phyloP scores from a whole-genome alignment of 2,113 vertebrate genomes.

The Typhlomys cinereus region DNA sequence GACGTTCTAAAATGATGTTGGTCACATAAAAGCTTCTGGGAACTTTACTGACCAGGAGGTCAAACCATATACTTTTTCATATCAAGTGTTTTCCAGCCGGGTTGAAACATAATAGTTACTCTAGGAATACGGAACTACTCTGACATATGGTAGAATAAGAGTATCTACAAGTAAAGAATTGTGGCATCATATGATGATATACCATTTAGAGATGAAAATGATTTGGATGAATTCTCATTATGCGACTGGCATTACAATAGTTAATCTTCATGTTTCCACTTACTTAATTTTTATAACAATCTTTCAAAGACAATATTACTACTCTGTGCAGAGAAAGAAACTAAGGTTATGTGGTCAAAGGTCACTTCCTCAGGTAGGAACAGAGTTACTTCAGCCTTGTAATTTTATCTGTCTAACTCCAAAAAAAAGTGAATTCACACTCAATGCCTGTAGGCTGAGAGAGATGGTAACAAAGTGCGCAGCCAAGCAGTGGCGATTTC shows the following conservation, averaged over 20 bases:
- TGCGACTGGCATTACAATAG: neutral
- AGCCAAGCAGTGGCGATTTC: neutral
- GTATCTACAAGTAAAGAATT: neutral
- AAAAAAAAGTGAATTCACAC: no score
- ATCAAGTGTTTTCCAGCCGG: neutral
- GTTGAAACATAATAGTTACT: neutral
- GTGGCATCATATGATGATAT: neutral
- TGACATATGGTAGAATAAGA: neutral
- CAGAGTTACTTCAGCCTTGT: neutral
- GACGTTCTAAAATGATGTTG: neutral
- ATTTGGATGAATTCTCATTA: no score
- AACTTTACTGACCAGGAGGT: neutral
- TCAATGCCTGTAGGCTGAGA: neutral
- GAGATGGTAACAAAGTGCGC: neutral
- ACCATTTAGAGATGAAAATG: neutral
- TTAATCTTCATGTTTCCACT: neutral
- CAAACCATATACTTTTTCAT: neutral
- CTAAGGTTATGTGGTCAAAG: neutral
- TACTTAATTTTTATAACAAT: neutral
- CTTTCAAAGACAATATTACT: neutral
- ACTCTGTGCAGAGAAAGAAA: neutral
- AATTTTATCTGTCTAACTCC: neutral
- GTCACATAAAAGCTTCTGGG: neutral
- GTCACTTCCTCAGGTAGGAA: neutral
- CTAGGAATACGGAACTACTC: neutral